Evolutionary conservation across 2,888 invertebrate species (phyloP).

Genomic region (Ophioninae sp.): DNA sequence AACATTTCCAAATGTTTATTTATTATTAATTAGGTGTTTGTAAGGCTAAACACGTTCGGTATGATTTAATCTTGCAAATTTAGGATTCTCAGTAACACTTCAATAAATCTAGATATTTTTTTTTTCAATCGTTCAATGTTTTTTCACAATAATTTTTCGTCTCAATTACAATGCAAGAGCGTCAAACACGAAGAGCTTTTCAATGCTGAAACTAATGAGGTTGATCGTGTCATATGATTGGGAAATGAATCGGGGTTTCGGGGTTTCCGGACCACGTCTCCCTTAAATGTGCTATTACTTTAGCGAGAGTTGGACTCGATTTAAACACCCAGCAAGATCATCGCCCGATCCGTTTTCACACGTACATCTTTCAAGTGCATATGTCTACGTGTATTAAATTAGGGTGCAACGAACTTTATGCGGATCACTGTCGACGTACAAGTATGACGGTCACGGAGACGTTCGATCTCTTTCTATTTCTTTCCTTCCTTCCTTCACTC

Average conservation of each 20-base stretch:
- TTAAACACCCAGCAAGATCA: not conserved
- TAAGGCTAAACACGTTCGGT: no score
- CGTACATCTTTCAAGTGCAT: not conserved
- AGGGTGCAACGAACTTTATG: conserved; percentile 51
- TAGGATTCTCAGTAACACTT: no score
- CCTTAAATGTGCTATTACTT: conserved; percentile 41
- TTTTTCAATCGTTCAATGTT: not conserved
- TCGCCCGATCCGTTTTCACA: not conserved
- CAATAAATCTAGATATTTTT: not conserved
- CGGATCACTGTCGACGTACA: conserved; percentile 37
- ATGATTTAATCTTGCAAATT: no score
- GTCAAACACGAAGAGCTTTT: not conserved
- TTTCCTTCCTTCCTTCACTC: conserved; percentile 1
- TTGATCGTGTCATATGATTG: not conserved
- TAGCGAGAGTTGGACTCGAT: conserved; percentile 46
- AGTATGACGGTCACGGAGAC: conserved; percentile 14
- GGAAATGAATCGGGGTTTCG: conserved; percentile 20
- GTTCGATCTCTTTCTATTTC: conserved; percentile 2
- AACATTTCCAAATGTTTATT: no score
- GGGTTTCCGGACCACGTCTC: conserved; percentile 44
- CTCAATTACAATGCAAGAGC: not conserved
- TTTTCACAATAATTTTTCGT: not conserved
- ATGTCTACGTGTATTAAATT: conserved; percentile 10
- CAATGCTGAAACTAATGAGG: not conserved
- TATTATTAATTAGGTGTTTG: no score